phyloP scores from a whole-genome alignment of 1,140 invertebrate species.

The Leptinotarsa undecemlineata region DNA sequence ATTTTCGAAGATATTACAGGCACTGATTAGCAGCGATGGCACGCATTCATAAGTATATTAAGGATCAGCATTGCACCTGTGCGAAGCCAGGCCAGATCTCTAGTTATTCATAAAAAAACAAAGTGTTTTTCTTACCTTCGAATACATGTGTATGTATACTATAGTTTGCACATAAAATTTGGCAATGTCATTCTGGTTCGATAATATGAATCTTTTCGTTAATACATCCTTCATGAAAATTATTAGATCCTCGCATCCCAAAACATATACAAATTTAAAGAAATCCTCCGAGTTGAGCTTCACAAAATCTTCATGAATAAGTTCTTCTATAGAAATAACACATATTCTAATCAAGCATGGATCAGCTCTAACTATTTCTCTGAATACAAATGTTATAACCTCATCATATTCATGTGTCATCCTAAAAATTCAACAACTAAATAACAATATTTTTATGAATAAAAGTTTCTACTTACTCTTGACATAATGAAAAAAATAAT shows the following conservation, averaged over 20 bases:
- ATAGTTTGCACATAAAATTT: slow-evolving; percentile 36
- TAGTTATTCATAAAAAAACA: too few relatives aligned
- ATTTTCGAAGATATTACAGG: too few relatives aligned
- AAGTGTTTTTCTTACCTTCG: slow-evolving; percentile 27
- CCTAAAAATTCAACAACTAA: slow-evolving; percentile 23
- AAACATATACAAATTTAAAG: slow-evolving; percentile 34
- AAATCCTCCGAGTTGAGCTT: slow-evolving; percentile 33
- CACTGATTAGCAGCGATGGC: too few relatives aligned
- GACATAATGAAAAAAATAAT: slow-evolving; percentile 31
- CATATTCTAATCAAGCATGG: slow-evolving; percentile 33
- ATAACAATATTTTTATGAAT: not conserved
- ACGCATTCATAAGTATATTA: too few relatives aligned
- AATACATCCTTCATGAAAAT: slow-evolving; percentile 34
- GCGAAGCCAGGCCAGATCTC: too few relatives aligned
- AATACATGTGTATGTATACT: slow-evolving; percentile 35
- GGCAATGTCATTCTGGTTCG: slow-evolving; percentile 37
- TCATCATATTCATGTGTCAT: slow-evolving; percentile 38
- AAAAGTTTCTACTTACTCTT: slow-evolving; percentile 32
- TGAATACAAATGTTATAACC: slow-evolving; percentile 34
- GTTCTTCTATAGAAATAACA: slow-evolving; percentile 33
- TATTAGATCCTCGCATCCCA: slow-evolving; percentile 32
- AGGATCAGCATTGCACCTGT: too few relatives aligned
- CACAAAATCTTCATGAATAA: slow-evolving; percentile 35
- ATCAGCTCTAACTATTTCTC: slow-evolving; percentile 29
- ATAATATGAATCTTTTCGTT: slow-evolving; percentile 33